Evolutionary conservation across 2,888 invertebrate species (phyloP), one percentile per base, ranked within the genome.

Genomic region (Drosophila vallismaia): DNA sequence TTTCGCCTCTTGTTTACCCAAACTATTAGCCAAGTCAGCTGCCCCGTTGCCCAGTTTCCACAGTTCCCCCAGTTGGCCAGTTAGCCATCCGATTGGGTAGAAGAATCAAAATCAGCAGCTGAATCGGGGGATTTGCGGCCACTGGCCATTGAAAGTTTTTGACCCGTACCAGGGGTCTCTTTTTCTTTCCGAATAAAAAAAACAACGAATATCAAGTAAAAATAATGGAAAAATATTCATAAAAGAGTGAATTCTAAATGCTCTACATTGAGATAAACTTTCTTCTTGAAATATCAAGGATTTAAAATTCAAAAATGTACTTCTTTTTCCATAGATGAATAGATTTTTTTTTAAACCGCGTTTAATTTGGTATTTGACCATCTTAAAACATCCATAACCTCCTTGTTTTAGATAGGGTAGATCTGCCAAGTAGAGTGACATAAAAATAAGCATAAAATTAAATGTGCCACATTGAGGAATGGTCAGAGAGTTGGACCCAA

Each of bases 391-490:
- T 3, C 3, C 12, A 40, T 14, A 42, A 1, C 8, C 19, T 19
- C 19, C 42, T 9, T 19, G 7, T 8, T 1, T 0, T 0, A 12
- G 14, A 2, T 6, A 62, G 60, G 3, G 60, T 62, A 49, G 5
- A n/a, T 5, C 40, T 42, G n/a, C 40, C 74, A 71, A 85, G 72
- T 70, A 79, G 79, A 76, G 72, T 79, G 73, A 75, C 86, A 84
- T 86, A 84, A 86, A 88, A 88, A 84, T 89, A 82, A 85, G 79
- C 83, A 87, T 90, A 88, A 90, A 90, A 88, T 83, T 87, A 88
- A 88, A 89, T 90, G 88, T 79, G 81, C 80, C 81, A 83, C 81
- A 88, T 86, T 89, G 88, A 89, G 86, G 83, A 76, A 83, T 82
- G 83, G 71, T 45, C 58, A 51, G 48, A 51, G 38, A 58, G 44